Evolutionary conservation across 2,113 vertebrate species (phyloP).

Genomic region (Cyanoliseus patagonus): DNA sequence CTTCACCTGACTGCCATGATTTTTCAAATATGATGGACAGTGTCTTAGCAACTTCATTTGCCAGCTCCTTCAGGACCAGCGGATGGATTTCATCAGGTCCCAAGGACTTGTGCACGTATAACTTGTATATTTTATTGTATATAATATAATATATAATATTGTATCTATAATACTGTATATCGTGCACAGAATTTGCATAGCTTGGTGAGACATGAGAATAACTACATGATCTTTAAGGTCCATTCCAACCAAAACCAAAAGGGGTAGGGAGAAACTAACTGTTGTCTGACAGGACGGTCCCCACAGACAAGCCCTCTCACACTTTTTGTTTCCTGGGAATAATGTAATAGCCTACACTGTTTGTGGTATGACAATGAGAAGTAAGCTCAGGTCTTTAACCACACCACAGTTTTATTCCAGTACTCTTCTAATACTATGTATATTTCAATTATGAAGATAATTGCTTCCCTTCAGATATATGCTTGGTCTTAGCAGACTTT

Average conservation of each 20-base stretch:
- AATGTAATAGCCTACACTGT: background rate
- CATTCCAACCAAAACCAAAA: background rate
- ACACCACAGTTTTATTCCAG: background rate
- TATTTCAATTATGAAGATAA: background rate
- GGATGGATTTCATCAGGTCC: too few relatives aligned
- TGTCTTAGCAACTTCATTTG: too few relatives aligned
- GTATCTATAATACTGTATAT: too few relatives aligned
- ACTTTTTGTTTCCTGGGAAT: background rate
- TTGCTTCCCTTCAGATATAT: background rate
- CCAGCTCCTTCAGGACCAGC: too few relatives aligned
- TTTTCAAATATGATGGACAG: too few relatives aligned
- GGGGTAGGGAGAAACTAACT: background rate
- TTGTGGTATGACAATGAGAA: background rate
- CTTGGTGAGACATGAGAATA: background rate
- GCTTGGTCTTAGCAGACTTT: background rate
- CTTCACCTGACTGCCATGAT: too few relatives aligned
- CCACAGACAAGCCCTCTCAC: background rate
- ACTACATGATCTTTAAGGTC: background rate
- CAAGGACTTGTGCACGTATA: too few relatives aligned
- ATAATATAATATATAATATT: too few relatives aligned
- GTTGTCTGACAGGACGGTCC: background rate
- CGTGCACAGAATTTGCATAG: background rate
- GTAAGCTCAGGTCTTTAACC: background rate
- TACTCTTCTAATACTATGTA: background rate
- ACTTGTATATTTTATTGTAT: too few relatives aligned